Conservation (phyloP, 2,113 vertebrate genomes). For the Hemiscyllium ocellatum region DNA sequence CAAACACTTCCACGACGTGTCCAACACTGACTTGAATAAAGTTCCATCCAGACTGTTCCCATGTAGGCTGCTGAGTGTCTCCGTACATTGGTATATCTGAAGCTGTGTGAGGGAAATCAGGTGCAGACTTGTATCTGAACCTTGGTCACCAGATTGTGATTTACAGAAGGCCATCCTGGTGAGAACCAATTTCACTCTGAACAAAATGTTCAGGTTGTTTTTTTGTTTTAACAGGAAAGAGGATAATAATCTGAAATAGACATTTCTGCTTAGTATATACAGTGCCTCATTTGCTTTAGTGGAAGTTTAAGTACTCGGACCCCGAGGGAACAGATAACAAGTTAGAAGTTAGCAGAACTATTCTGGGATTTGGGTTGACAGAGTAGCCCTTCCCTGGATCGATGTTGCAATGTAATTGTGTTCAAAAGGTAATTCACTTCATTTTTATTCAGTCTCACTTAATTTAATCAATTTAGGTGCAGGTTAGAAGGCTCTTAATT, state of each 20-base stretch:
- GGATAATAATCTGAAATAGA: neutral
- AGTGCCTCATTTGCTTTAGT: neutral
- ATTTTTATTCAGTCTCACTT: neutral
- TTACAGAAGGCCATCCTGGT: no score
- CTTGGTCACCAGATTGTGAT: no score
- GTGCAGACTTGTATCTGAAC: no score
- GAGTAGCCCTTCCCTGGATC: neutral
- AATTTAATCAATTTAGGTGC: neutral
- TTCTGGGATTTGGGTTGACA: neutral
- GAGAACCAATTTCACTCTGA: no score
- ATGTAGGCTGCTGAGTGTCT: no score
- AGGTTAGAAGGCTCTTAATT: neutral
- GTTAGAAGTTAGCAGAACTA: neutral
- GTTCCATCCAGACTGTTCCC: neutral
- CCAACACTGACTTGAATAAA: neutral
- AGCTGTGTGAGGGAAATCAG: no score
- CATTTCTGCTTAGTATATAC: neutral
- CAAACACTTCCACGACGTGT: neutral
- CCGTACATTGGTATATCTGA: no score
- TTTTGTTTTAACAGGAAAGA: neutral
- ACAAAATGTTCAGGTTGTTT: no score
- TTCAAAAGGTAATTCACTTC: neutral
- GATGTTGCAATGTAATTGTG: neutral
- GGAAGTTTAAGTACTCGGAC: neutral
- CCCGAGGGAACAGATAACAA: neutral